Percentiles rank a stretch among this genome's conserved stretches.
Conservation (phyloP, 2,888 invertebrate genomes). For the Isoperla grammatica region DNA sequence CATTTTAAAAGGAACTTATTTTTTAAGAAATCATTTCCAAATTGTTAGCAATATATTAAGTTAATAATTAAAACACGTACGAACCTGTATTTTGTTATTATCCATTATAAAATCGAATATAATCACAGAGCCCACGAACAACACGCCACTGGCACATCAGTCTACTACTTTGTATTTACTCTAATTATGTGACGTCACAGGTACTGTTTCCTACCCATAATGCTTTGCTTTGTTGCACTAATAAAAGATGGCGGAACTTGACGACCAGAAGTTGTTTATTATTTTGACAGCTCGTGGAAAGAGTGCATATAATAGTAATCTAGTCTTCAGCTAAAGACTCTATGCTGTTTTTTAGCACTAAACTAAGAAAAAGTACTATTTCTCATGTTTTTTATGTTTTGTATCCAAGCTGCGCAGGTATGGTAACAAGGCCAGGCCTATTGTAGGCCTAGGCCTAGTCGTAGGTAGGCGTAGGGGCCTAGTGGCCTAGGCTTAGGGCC, state of each 20-base stretch:
- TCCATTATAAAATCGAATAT: slow-evolving; percentile 44
- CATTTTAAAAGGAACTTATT: slow-evolving; percentile 30
- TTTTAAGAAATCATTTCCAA: slow-evolving; percentile 33
- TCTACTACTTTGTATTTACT: slow-evolving; percentile 61
- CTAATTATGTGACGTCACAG: slow-evolving; percentile 63
- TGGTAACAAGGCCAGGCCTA: no score
- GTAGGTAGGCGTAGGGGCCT: no score
- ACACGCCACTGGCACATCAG: slow-evolving; percentile 57
- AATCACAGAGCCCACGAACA: slow-evolving; percentile 42
- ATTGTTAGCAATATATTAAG: slow-evolving; percentile 32
- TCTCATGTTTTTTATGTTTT: no score
- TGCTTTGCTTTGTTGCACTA: slow-evolving; percentile 24
- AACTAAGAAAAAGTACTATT: no score
- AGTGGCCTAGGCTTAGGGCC: no score
- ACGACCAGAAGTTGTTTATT: background rate
- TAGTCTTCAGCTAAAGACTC: no score
- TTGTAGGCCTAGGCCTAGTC: no score
- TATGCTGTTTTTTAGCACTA: no score
- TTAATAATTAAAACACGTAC: slow-evolving; percentile 34
- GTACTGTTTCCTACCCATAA: slow-evolving; percentile 38
- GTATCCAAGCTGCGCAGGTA: no score
- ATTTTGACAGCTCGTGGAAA: no score
- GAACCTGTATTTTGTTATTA: slow-evolving; percentile 46
- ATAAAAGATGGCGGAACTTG: slow-evolving; percentile 25
- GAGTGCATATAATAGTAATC: no score